Base-by-base conservation (phyloP, 1,140 invertebrate species). In the Ceratina australensis region DNA sequence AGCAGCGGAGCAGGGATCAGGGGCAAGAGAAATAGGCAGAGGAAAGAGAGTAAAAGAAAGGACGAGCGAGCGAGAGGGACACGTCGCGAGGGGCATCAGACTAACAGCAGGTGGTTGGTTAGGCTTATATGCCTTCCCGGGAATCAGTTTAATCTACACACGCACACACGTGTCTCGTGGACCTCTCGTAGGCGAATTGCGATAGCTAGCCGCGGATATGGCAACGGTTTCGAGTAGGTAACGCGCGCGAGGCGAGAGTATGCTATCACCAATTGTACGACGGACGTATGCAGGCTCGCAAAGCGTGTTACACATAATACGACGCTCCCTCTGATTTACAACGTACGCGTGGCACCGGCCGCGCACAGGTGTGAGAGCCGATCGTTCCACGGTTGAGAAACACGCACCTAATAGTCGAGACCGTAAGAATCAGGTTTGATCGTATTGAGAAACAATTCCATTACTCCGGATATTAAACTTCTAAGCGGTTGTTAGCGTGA, bases 41-140 rank as follows among this genome's bases (percentile, higher is more conserved):
- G 42, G 52, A 47, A 82, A 28, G 54, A 33, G 65, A 52, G 69
- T 49, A 72, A 52, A 42, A 54, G 66, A 73, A 54, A 28, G 57
- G 54, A 80, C n/a, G 63, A 74, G 71, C 72, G 61, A 56, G 56
- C 65, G 52, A 69, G 65, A 64, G 57, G 80, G 69, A 83, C 67
- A 82, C 65, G 54, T 78, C 50, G 74, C 71, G 83, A 71, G 65
- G 82, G 72, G 86, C 77, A 86, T 84, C 79, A 61, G 82, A 64
- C 79, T 85, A 87, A 87, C 87, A 87, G 87, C 87, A 87, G 87
- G 87, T 87, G 87, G 87, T 85, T 87, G 78, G 63, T 78, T 85
- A 80, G 86, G 86, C 79, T 87, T 86, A 87, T 87, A 84, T 84
- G 82, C 86, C 84, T 86, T 87, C 84, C 63, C 86, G 68, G 77